Percentiles rank a stretch among this genome's conserved stretches.
phyloP scores from a whole-genome alignment of 2,888 invertebrate species.

The Andrena flavipes region DNA sequence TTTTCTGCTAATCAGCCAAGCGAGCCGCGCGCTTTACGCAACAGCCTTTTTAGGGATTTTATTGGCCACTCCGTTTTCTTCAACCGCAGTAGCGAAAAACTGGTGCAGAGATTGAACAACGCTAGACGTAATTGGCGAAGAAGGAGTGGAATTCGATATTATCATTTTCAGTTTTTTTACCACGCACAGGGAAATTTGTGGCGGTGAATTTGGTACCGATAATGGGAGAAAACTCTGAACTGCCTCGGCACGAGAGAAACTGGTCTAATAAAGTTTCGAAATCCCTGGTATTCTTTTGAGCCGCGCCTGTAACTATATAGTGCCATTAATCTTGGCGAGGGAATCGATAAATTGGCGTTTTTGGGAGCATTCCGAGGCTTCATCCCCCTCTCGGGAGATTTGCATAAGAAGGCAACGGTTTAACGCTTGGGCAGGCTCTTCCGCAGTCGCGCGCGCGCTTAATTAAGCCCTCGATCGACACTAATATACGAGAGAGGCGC shows the following conservation, averaged over 20 bases:
- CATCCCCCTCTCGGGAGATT: not conserved
- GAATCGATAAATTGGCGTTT: constrained; percentile 24
- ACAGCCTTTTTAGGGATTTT: constrained; percentile 23
- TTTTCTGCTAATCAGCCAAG: constrained; percentile 18
- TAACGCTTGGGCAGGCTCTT: not conserved
- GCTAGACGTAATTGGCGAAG: not conserved
- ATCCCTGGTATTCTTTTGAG: not conserved
- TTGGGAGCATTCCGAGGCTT: constrained; percentile 1
- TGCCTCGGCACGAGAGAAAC: not conserved
- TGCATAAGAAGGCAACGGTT: not conserved
- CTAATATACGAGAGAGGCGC: constrained; percentile 1
- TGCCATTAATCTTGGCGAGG: constrained; percentile 6
- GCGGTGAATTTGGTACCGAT: constrained; percentile 4
- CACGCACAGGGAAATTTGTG: not conserved
- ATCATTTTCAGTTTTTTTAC: constrained; percentile 20
- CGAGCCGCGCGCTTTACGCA: constrained; percentile 27
- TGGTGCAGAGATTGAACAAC: constrained; percentile 4
- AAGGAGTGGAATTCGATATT: not conserved
- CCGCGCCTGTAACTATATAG: not conserved
- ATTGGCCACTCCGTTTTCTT: constrained; percentile 16
- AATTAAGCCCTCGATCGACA: constrained; percentile 45
- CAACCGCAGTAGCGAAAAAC: not conserved
- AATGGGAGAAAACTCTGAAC: not conserved
- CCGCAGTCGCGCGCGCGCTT: constrained; percentile 10
- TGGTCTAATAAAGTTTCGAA: constrained; percentile 7